Conservation (phyloP, 2,113 vertebrate species). For the Marcusenius ussheri region DNA sequence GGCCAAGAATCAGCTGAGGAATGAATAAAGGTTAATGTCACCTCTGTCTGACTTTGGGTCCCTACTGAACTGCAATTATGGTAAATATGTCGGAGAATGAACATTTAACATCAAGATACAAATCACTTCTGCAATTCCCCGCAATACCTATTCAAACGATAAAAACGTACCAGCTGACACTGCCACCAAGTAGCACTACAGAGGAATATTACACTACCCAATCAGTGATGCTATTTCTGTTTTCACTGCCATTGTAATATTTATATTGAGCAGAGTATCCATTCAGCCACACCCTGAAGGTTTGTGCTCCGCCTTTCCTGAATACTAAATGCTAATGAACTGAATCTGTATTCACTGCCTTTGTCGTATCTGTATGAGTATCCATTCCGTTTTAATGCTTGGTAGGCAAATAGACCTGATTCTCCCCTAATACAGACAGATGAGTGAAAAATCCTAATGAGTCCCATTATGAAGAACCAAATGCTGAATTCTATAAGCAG, state of each 20-base stretch:
- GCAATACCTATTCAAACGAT: not conserved
- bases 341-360: not conserved
- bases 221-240: not conserved
- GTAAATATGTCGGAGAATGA: not conserved
- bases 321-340: not conserved
- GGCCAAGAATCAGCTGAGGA: not conserved
- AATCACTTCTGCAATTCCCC: not conserved
- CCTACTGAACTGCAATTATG: not conserved
- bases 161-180: not conserved
- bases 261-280: not conserved
- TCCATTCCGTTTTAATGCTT: too few species aligned
- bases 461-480: too few species aligned
- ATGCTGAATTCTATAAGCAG: too few species aligned
- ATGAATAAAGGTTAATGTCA: not conserved
- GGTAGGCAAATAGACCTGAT: not conserved
- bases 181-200: not conserved
- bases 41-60: not conserved
- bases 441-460: not conserved
- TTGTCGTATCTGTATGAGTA: too few species aligned
- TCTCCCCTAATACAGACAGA: not conserved
- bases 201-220: not conserved
- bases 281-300: not conserved
- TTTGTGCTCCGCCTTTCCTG: not conserved
- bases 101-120: not conserved
- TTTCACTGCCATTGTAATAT: not conserved